Percentiles rank a stretch among this genome's conserved stretches.
Conservation (phyloP, 2,113 vertebrate genomes). For the Herpetotheres cachinnans region DNA sequence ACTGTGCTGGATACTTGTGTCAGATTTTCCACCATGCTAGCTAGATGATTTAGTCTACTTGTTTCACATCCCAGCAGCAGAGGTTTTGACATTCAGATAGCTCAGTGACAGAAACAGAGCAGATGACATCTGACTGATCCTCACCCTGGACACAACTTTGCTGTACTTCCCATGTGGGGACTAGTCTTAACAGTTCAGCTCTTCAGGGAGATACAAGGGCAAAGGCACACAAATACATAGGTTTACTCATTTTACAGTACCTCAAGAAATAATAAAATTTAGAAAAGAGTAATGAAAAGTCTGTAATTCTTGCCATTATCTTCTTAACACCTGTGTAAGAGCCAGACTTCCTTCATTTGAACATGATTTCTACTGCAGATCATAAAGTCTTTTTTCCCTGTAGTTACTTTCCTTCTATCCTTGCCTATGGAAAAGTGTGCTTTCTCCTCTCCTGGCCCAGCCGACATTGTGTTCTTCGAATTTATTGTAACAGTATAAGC, state of each 20-base stretch:
- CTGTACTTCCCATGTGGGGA: background rate
- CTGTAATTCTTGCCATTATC: background rate
- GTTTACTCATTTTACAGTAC: background rate
- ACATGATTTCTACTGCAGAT: background rate
- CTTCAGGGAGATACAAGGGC: background rate
- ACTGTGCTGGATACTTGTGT: background rate
- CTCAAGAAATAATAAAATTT: background rate
- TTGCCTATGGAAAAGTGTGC: background rate
- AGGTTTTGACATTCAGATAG: background rate
- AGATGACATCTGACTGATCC: background rate
- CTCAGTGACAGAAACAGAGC: background rate
- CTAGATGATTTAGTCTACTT: background rate
- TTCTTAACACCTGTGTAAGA: background rate
- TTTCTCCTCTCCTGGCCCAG: background rate
- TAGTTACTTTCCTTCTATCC: background rate
- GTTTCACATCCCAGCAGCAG: background rate
- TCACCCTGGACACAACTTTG: background rate
- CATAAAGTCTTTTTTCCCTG: accelerated
- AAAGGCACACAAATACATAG: background rate
- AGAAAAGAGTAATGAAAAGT: background rate
- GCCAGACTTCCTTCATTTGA: background rate
- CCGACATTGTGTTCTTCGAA: background rate
- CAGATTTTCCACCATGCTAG: background rate
- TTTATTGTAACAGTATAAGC: background rate
- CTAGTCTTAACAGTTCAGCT: background rate